Evolutionary conservation across 2,888 invertebrate genomes (phyloP).

Genomic region (Galerucella nymphaeae): DNA sequence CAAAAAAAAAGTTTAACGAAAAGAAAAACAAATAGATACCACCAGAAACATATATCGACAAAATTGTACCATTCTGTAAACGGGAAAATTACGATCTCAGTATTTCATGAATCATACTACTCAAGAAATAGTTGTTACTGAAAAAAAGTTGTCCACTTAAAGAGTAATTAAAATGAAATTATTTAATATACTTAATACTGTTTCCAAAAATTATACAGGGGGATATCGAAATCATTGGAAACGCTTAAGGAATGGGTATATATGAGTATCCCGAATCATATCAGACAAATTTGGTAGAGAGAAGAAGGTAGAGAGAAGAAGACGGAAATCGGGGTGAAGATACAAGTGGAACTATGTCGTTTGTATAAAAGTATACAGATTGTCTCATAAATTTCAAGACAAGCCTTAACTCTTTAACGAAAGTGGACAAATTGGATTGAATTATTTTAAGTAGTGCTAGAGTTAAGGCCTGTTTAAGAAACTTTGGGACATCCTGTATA

Average conservation of each 20-base stretch:
- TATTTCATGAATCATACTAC: background rate
- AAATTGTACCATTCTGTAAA: background rate
- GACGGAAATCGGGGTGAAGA: too few relatives aligned
- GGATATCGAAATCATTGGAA: background rate
- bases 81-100: background rate
- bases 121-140: background rate
- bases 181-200: background rate
- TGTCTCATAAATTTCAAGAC: too few relatives aligned
- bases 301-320: too few relatives aligned
- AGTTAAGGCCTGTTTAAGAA: too few relatives aligned
- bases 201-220: background rate
- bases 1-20: background rate
- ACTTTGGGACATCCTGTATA: too few relatives aligned
- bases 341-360: too few relatives aligned
- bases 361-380: too few relatives aligned
- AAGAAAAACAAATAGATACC: background rate
- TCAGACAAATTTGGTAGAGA: too few relatives aligned
- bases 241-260: background rate
- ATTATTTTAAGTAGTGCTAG: too few relatives aligned
- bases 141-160: background rate
- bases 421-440: too few relatives aligned
- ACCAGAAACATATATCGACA: background rate
- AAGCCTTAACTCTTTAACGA: too few relatives aligned
- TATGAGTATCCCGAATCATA: too few relatives aligned
- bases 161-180: background rate